Evolutionary conservation across 2,888 invertebrate species (phyloP).

Genomic region (Argyra leucocephala): DNA sequence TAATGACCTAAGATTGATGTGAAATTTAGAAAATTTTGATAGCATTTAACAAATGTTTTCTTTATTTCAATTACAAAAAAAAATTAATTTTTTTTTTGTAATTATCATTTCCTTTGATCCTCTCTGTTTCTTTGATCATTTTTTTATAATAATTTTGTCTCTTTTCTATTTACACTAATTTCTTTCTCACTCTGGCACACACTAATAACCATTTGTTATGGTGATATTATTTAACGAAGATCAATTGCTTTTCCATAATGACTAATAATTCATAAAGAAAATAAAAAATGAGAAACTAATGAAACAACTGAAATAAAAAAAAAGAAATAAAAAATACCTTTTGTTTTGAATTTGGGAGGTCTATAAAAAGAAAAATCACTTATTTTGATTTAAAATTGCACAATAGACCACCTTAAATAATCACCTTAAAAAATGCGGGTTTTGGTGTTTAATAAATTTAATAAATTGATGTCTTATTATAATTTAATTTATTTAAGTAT

Average conservation of each 20-base stretch:
- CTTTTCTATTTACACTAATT: background rate
- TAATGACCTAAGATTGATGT: background rate
- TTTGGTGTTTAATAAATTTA: no score
- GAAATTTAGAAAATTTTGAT: background rate
- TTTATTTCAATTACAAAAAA: background rate
- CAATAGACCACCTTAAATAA: constrained; percentile 1
- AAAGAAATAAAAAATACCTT: background rate
- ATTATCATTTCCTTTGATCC: background rate
- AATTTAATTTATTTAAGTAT: no score
- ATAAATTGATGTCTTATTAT: no score
- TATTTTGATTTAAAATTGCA: constrained; percentile 3
- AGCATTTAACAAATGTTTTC: background rate
- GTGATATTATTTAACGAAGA: background rate
- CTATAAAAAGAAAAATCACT: background rate
- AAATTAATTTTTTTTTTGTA: background rate
- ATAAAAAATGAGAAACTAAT: background rate
- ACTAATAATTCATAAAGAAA: background rate
- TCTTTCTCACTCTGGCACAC: background rate
- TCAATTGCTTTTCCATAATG: constrained; percentile 2
- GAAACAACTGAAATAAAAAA: background rate
- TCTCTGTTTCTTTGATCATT: background rate
- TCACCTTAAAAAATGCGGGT: background rate
- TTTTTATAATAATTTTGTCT: background rate
- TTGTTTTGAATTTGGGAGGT: background rate
- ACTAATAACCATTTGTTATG: no score